These are phyloP conservation scores for Collichthys lucidus DNA, from an alignment of 2,113 vertebrate genomes.

Conservation along the genomic window DNA sequence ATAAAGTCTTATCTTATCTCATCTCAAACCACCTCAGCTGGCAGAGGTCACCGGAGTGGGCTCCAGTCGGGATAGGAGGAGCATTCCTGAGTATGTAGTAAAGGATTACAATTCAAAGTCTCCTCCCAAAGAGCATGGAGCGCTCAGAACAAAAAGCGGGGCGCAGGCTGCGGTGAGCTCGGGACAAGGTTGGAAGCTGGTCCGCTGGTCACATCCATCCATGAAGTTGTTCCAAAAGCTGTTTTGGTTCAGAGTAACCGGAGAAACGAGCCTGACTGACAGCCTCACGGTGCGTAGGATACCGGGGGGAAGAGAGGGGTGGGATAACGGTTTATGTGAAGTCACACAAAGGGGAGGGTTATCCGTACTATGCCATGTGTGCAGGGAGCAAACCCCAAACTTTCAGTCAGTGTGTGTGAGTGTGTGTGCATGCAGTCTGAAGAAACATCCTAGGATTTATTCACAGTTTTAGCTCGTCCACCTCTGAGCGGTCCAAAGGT, in stretches of 20 bases:
- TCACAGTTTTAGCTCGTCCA: not conserved
- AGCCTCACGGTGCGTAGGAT: conserved; percentile 53
- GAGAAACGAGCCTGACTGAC: conserved; percentile 55
- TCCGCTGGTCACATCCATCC: not conserved
- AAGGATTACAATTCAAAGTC: conserved; percentile 23
- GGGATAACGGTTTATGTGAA: conserved; percentile 13
- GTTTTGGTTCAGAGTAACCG: conserved; percentile 53
- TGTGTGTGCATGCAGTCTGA: not conserved
- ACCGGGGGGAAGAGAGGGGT: conserved; percentile 25
- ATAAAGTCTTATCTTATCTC: too few relatives aligned
- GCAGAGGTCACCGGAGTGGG: too few relatives aligned
- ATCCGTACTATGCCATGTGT: conserved; percentile 45
- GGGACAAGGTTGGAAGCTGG: not conserved
- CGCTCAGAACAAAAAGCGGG: not conserved
- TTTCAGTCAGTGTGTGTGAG: not conserved
- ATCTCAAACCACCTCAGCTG: not conserved
- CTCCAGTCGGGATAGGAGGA: conserved; percentile 51
- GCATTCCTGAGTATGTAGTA: conserved; percentile 16
- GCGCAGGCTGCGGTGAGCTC: not conserved
- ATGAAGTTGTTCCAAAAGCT: conserved; percentile 8
- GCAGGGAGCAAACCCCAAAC: conserved; percentile 10
- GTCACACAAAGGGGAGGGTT: conserved; percentile 54
- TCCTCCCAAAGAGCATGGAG: conserved; percentile 55
- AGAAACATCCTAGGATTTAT: not conserved
- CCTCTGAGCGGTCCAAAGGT: conserved; percentile 61